Evolutionary conservation across 2,888 invertebrate genomes (phyloP).

Genomic region (Colostygia pectinataria): DNA sequence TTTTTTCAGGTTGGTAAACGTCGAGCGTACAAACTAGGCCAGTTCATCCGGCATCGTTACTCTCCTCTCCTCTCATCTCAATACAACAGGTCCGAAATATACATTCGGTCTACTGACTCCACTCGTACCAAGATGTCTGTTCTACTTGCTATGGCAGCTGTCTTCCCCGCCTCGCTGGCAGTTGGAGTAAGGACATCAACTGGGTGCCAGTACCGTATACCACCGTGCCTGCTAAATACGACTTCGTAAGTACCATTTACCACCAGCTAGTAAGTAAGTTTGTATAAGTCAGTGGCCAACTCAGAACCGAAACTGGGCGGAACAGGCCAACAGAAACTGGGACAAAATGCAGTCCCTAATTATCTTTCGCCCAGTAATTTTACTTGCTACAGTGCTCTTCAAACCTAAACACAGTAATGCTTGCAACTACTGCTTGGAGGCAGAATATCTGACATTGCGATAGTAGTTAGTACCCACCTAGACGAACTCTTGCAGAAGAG

Average conservation of each 20-base stretch:
- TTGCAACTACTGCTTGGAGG: too few relatives aligned
- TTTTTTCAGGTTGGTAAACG: slow-evolving; percentile 42
- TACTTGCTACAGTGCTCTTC: too few relatives aligned
- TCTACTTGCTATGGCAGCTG: slow-evolving; percentile 48
- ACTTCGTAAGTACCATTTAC: slow-evolving; percentile 45
- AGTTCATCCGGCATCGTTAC: slow-evolving; percentile 46
- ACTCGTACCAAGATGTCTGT: slow-evolving; percentile 56
- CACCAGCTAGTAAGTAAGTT: too few relatives aligned
- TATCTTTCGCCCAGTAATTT: too few relatives aligned
- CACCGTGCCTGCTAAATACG: slow-evolving; percentile 47
- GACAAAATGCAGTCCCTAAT: too few relatives aligned
- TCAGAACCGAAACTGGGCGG: too few relatives aligned
- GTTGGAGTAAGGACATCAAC: slow-evolving; percentile 45
- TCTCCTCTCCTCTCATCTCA: slow-evolving; percentile 39
- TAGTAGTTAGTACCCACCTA: too few relatives aligned
- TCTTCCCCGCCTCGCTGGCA: slow-evolving; percentile 40
- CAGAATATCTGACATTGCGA: too few relatives aligned
- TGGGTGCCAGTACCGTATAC: slow-evolving; percentile 56
- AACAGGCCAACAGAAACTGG: too few relatives aligned
- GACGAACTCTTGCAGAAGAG: too few relatives aligned
- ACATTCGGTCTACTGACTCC: slow-evolving; percentile 55
- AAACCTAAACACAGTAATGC: too few relatives aligned
- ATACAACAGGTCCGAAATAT: slow-evolving; percentile 55
- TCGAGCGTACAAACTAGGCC: slow-evolving; percentile 42
- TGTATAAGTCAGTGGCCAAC: too few relatives aligned